phyloP scores from a whole-genome alignment of 2,797 vertebrate species.

The Rhynchotus rufescens region DNA sequence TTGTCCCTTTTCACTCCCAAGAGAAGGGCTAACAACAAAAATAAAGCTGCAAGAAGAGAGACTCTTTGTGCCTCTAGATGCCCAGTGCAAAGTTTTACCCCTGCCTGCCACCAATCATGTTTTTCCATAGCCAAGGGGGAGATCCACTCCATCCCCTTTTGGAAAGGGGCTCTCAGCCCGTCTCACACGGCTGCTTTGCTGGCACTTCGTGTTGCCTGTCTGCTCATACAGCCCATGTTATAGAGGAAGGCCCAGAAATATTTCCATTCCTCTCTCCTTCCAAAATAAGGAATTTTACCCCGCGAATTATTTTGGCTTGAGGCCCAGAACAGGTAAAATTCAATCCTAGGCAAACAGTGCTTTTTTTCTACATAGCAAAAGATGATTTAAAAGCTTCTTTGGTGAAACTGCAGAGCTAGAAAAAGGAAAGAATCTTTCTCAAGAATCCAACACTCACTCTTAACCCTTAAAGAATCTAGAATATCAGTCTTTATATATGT shows the following conservation, averaged over 20 bases:
- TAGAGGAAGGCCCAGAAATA: not conserved
- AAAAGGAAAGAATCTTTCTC: not conserved
- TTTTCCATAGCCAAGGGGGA: not conserved
- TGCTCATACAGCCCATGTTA: not conserved
- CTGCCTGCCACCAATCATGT: not conserved
- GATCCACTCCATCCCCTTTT: not conserved
- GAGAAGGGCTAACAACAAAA: not conserved
- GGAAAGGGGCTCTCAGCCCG: not conserved
- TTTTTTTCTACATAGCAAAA: not conserved
- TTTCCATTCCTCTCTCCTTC: not conserved
- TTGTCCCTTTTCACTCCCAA: not conserved
- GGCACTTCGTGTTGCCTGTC: not conserved
- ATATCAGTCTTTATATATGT: not conserved
- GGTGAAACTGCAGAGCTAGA: not conserved
- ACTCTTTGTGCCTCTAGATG: not conserved
- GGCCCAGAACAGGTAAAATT: conserved; percentile 45
- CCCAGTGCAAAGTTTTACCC: not conserved
- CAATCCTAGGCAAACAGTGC: not conserved
- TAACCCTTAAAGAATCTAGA: not conserved
- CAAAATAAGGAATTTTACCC: conserved; percentile 18
- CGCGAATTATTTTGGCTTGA: conserved; percentile 32
- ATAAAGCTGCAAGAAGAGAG: not conserved
- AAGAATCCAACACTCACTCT: not conserved
- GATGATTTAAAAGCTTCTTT: conserved; percentile 1
- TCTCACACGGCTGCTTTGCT: not conserved